phyloP scores from a whole-genome alignment of 2,888 invertebrate species.

The Ophioninae sp. region DNA sequence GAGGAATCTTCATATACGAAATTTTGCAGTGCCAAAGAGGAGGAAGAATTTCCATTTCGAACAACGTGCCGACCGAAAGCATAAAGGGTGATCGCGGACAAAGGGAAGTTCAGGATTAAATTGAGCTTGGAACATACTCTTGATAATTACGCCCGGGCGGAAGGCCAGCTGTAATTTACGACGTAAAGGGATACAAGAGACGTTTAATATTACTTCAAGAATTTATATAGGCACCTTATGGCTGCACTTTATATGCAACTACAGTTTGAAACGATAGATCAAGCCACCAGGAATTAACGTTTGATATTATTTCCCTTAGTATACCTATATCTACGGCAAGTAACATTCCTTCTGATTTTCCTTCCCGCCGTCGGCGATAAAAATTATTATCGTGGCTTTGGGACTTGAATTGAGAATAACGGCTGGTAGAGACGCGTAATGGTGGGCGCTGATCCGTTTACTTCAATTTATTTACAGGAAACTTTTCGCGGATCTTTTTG shows the following conservation, averaged over 20 bases:
- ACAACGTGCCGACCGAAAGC: background rate
- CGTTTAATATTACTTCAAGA: conserved; percentile 37
- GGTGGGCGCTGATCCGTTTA: background rate
- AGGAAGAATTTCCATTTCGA: background rate
- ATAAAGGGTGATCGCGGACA: conserved; percentile 17
- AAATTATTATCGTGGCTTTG: conserved; percentile 36
- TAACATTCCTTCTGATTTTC: conserved; percentile 52
- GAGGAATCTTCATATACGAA: background rate
- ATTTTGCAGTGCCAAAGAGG: conserved; percentile 3
- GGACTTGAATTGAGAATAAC: background rate
- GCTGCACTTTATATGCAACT: conserved; percentile 1
- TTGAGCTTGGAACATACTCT: conserved; percentile 27
- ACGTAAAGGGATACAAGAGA: conserved; percentile 22
- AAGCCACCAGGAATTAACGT: conserved; percentile 30
- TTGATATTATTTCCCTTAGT: conserved; percentile 47
- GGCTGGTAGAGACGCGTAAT: background rate
- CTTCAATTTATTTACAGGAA: background rate
- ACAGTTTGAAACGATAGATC: conserved; percentile 6
- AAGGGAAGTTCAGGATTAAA: conserved; percentile 46
- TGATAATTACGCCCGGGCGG: conserved; percentile 35
- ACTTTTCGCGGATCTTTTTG: background rate
- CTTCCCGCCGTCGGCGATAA: conserved; percentile 13
- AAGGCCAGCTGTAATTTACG: conserved; percentile 38
- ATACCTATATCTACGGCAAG: conserved; percentile 32
- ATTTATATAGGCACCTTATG: conserved; percentile 27